Evolutionary conservation across 2,113 vertebrate genomes (phyloP), one percentile per base, ranked within the genome.

Genomic region (Bubalus kerabau): DNA sequence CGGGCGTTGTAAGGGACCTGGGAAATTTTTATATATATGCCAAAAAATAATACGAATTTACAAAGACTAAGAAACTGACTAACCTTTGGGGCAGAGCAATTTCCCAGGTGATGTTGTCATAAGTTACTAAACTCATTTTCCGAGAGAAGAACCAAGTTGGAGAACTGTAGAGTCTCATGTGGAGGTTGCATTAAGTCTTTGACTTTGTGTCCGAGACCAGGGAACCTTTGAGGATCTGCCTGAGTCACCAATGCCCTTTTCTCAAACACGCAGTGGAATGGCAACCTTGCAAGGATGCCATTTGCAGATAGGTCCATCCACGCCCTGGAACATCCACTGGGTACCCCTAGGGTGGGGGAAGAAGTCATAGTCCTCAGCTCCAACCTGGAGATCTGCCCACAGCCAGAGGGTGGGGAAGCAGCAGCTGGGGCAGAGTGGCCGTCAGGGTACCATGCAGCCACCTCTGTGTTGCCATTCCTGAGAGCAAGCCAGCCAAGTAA

Each of bases 111-210:
- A 43, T 50, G 32, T 5, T 40, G 17, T n/a, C 50, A 30, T 54
- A 83, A 94, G 92, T 80, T 36, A 46, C 24, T 21, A 57, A 82
- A 87, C 21, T 59, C 74, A n/a, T 64, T 59, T 84, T n/a, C 64
- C 2, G 26, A 36, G 48, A 56, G 59, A 85, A 67, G 40, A 48
- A 14, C 43, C 59, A 43, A 52, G 11, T n/a, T 9, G 4, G 6
- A 54, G 48, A 36, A 17, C 14, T 19, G 6, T 7, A 30, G 10
- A 64, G 26, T 26, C 54, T 94, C 60, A 30, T 0, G 3, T 7
- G 26, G 19, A 82, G 28, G 67, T 60, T 32, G 16, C 62, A 28
- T 43, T 17, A 82, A 93, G 21, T 5, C 89, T 94, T 19, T 87
- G 40, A 50, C 48, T 95, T 62, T 13, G 13, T 15, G 2, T 3